phyloP scores from a whole-genome alignment of 2,113 vertebrate genomes.

The Falco punctatus region DNA sequence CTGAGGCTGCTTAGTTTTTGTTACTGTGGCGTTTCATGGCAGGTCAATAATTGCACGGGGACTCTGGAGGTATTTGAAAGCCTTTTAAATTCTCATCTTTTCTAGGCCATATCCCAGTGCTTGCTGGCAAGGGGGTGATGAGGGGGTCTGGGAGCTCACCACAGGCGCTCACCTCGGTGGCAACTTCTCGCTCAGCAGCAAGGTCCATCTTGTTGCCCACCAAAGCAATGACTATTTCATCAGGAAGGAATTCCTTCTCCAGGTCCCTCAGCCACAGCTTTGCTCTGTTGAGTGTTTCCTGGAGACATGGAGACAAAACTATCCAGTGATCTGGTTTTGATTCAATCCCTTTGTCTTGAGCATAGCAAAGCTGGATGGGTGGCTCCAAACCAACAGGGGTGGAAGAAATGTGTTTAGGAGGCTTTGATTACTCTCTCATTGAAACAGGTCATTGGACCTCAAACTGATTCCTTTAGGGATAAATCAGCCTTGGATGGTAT shows the following conservation, averaged over 20 bases:
- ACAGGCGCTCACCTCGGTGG: constrained; percentile 63
- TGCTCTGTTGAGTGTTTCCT: constrained; percentile 75
- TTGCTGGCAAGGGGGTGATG: neutral
- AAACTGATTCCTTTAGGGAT: neutral
- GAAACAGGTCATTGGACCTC: neutral
- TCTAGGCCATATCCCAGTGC: neutral
- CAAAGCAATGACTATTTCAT: constrained; percentile 76
- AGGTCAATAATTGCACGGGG: accelerated
- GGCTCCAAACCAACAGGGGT: neutral
- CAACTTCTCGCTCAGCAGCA: constrained; percentile 65
- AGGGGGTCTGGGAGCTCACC: neutral
- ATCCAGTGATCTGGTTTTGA: neutral
- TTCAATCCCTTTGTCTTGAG: neutral
- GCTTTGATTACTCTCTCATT: neutral
- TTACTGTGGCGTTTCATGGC: neutral
- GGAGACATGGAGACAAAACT: neutral
- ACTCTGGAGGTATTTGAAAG: neutral
- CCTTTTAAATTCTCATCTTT: neutral
- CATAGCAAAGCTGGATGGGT: neutral
- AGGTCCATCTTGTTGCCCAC: constrained; percentile 84
- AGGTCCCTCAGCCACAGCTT: constrained; percentile 82
- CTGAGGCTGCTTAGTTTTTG: neutral
- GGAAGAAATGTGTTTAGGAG: neutral
- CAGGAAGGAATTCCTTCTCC: constrained; percentile 64
- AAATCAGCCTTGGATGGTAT: neutral